Conservation (phyloP, 2,888 invertebrate genomes). For the Polietes domitor region DNA sequence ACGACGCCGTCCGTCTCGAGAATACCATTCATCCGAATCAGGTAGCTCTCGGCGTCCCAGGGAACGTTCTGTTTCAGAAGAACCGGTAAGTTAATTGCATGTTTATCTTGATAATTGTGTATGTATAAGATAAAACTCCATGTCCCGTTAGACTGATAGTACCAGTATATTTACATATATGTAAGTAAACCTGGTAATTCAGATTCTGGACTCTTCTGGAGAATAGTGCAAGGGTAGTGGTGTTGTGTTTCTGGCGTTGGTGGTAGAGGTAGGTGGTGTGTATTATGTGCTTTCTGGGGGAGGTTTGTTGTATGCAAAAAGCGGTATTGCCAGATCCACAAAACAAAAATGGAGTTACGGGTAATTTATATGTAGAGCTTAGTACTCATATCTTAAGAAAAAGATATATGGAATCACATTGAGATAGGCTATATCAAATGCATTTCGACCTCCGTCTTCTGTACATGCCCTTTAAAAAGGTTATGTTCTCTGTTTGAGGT, state of each 20-base stretch:
- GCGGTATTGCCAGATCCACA: not conserved
- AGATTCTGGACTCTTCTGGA: too few species aligned
- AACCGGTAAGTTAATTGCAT: conserved; percentile 66
- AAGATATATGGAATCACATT: not conserved
- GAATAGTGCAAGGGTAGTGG: too few species aligned
- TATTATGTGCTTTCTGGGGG: conserved; percentile 15
- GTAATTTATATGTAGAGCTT: not conserved
- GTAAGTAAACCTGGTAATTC: not conserved
- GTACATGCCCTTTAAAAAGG: not conserved
- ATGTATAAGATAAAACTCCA: not conserved
- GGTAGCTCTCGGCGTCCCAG: conserved; percentile 50
- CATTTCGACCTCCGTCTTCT: not conserved
- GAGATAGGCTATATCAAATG: not conserved
- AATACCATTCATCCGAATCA: conserved; percentile 64
- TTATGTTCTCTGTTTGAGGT: not conserved
- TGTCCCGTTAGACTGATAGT: not conserved
- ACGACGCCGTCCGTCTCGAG: conserved; percentile 69
- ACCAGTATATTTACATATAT: too few species aligned
- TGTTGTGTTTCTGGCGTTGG: too few species aligned
- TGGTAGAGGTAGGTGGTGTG: too few species aligned
- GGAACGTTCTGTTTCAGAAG: conserved; percentile 63
- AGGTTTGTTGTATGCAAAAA: conserved; percentile 16
- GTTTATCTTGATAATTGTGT: not conserved
- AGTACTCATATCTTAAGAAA: not conserved
- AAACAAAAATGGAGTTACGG: conserved; percentile 4